These are phyloP conservation scores for Lontra canadensis DNA, from an alignment of 2,113 vertebrate genomes.

Conservation along the genomic window DNA sequence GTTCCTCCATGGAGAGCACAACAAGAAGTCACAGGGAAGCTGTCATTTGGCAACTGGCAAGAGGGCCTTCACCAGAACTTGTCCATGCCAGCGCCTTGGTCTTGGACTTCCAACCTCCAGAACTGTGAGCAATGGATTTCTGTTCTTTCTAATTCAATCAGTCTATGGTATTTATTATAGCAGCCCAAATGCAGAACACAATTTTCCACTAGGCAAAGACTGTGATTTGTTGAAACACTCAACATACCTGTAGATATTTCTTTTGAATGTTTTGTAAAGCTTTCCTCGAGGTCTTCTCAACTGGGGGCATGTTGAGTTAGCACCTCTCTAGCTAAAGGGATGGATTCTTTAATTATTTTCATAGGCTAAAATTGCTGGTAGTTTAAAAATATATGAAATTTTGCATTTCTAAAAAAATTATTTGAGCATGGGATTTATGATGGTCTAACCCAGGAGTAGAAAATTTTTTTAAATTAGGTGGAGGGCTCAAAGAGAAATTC, in stretches of 20 bases:
- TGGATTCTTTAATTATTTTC: not conserved
- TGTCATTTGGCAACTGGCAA: not conserved
- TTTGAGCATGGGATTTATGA: not conserved
- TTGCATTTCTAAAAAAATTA: not conserved
- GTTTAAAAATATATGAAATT: not conserved
- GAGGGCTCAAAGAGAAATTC: not conserved
- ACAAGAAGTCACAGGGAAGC: not conserved
- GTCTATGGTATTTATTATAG: not conserved
- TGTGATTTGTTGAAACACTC: not conserved
- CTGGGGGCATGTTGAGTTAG: not conserved
- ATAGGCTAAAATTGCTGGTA: not conserved
- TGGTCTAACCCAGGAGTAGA: not conserved
- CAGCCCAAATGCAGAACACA: not conserved
- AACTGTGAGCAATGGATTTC: not conserved
- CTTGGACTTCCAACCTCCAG: not conserved
- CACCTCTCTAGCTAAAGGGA: not conserved
- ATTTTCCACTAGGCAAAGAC: not conserved
- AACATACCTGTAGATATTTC: not conserved
- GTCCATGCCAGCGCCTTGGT: not conserved
- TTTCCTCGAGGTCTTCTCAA: not conserved
- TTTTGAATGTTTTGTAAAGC: not conserved
- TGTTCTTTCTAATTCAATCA: not conserved
- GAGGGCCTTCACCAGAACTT: not conserved
- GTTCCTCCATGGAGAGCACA: not conserved
- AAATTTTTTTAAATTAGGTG: not conserved